Evolutionary conservation across 2,888 invertebrate genomes (phyloP).

Genomic region (Brachycybe producta): DNA sequence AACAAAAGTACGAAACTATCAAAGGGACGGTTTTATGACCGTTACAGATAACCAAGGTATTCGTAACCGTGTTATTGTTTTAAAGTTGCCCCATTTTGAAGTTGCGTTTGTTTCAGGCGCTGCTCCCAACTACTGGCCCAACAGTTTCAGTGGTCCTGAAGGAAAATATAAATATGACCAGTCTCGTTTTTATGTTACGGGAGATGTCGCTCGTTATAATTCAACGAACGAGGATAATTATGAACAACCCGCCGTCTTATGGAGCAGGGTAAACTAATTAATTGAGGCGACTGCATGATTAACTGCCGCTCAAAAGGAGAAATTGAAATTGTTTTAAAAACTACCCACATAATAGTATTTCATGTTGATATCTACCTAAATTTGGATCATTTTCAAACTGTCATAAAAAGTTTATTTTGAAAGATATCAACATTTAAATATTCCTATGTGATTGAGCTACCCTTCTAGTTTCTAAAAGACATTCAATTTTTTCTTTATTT

Average conservation of each 20-base stretch:
- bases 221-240: constrained; percentile 81
- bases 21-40: constrained; percentile 74
- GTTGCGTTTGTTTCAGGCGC: constrained; percentile 40
- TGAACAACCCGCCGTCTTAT: constrained; percentile 66
- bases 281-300: not conserved
- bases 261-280: constrained; percentile 38
- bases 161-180: constrained; percentile 48
- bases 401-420: too few species aligned
- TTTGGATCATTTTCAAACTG: too few species aligned
- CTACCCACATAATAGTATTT: too few species aligned
- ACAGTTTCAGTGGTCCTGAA: constrained; percentile 78
- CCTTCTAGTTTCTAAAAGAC: too few species aligned
- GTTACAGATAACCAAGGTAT: constrained; percentile 58
- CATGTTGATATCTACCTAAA: not conserved
- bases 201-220: constrained; percentile 65
- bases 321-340: too few species aligned
- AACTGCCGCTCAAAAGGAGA: too few species aligned
- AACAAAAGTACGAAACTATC: constrained; percentile 51
- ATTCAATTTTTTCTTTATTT: too few species aligned
- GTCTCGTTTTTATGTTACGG: constrained; percentile 47
- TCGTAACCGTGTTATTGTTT: not conserved
- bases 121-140: constrained; percentile 91
- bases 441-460: too few species aligned
- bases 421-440: too few species aligned
- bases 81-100: too few species aligned